phyloP scores from a whole-genome alignment of 2,888 invertebrate genomes.

The Lycaena phlaeas region DNA sequence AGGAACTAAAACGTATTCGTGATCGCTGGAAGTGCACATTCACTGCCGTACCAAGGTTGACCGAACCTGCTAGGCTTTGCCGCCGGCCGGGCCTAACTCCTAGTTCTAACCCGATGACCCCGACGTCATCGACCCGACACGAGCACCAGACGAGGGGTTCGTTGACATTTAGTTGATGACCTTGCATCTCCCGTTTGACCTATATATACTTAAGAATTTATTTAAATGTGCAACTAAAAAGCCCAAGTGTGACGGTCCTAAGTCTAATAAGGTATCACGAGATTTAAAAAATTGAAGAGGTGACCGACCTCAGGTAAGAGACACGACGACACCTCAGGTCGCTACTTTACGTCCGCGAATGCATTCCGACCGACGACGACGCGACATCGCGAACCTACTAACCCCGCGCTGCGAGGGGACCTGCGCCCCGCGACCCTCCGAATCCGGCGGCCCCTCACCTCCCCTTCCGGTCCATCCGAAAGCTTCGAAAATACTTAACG shows the following conservation, averaged over 20 bases:
- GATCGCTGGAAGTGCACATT: conserved; percentile 24
- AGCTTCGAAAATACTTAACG: conserved; percentile 66
- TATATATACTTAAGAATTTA: conserved; percentile 33
- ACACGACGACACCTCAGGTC: conserved; percentile 66
- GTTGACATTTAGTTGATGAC: conserved; percentile 64
- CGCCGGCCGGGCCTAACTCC: conserved; percentile 14
- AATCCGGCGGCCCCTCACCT: conserved; percentile 53
- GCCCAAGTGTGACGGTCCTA: background rate
- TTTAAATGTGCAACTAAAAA: background rate
- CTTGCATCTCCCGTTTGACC: conserved; percentile 60
- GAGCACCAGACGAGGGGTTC: conserved; percentile 60
- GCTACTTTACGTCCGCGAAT: conserved; percentile 70
- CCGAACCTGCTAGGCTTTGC: conserved; percentile 6
- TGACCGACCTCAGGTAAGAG: conserved; percentile 61
- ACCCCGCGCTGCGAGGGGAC: conserved; percentile 68
- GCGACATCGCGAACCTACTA: conserved; percentile 72
- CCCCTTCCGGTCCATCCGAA: conserved; percentile 63
- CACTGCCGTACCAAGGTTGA: conserved; percentile 20
- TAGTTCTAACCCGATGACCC: conserved; percentile 39
- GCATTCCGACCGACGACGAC: conserved; percentile 70
- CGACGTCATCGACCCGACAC: conserved; percentile 66
- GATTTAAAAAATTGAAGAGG: conserved; percentile 29
- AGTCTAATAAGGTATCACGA: conserved; percentile 4
- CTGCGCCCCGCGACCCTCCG: conserved; percentile 66
- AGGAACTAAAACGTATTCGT: conserved; percentile 21